Evolutionary conservation across 92 coral and sea anemone genomes (phyloP), one percentile per base, ranked within the genome.

Genomic region (Epizoanthus scotinus): DNA sequence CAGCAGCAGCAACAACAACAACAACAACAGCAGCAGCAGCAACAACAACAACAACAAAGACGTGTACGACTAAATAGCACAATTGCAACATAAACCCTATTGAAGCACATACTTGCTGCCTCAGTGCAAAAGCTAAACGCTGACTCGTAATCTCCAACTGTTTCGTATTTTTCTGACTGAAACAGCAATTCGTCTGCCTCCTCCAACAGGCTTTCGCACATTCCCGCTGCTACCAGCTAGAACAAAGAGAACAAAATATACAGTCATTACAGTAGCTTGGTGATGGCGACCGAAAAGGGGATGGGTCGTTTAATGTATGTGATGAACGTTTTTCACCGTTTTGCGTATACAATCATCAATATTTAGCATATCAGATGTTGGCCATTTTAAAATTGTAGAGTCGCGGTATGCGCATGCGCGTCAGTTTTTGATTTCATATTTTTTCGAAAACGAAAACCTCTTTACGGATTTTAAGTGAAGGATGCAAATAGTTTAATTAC

Each of bases 151-250:
- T 74, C 68, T 29, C 68, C 80, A 19, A 28, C 56, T 12, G 80
- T 74, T 59, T 74, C 80, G 21, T 24, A 58, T 74, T 58, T 74
- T 28, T 74, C 80, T 20, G 80, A 74, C 67, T 59, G 80, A 20
- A 12, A 57, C 55, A 74, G 7, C 38, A 74, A 21, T 31, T 58
- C 80, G 67, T 74, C 80, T 10, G 68, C 80, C 54, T 74, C 80
- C 44, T 74, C 80, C 18, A 74, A 66, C 31, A 74, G 80, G 61
- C 80, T 74, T 59, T 74, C 80, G 22, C 80, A 74, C 80, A 74
- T 57, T 2, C 80, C 80, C 21, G 80, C 80, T 19, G 80, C 80
- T 12, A 74, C 80, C 0, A 74, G 56, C 80, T 74, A 20, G 54
- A 59, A 38, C 42, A 58, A 21, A 74, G 25, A 12, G 12, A 29